A percentile compares a stretch with the other conserved stretches of the same genome.
Evolutionary conservation across 1,140 invertebrate genomes (phyloP).

Genomic region (Pentalonia nigronervosa): DNA sequence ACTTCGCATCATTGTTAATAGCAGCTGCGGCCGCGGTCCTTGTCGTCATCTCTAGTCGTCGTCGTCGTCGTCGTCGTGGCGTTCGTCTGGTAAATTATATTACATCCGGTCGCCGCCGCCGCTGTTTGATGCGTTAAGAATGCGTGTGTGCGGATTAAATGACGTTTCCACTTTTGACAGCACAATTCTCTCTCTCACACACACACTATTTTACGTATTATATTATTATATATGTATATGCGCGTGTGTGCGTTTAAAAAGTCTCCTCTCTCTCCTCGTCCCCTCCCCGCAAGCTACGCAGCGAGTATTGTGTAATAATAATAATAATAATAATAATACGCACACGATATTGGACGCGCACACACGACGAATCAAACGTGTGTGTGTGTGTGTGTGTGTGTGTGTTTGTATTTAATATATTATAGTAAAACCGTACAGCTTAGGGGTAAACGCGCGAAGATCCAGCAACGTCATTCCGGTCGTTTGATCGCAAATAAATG

Average conservation of each 20-base stretch:
- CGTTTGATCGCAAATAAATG: conserved; percentile 45
- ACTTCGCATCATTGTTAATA: neutral
- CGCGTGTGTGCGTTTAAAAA: neutral
- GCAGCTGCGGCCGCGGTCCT: neutral
- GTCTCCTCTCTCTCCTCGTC: neutral
- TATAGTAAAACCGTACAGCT: neutral
- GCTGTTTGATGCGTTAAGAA: conserved; percentile 37
- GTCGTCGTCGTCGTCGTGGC: neutral
- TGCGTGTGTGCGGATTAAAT: conserved; percentile 43
- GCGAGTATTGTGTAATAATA: neutral
- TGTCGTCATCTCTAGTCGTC: neutral
- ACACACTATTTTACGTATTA: neutral
- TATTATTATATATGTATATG: neutral
- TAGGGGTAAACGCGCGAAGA: conserved; percentile 7
- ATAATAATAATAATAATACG: too few relatives aligned
- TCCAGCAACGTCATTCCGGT: conserved; percentile 43
- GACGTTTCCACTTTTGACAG: conserved; percentile 56
- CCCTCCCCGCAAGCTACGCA: neutral
- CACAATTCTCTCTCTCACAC: neutral
- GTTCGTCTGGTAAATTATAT: conserved; percentile 39
- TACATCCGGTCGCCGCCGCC: conserved; percentile 13
- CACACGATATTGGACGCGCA: neutral
- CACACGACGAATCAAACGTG: neutral
- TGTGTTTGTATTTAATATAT: too few relatives aligned
- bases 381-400: neutral